Evolutionary conservation across 2,113 vertebrate species (phyloP), one percentile per base, ranked within the genome.

Genomic region (Microtus montanus): DNA sequence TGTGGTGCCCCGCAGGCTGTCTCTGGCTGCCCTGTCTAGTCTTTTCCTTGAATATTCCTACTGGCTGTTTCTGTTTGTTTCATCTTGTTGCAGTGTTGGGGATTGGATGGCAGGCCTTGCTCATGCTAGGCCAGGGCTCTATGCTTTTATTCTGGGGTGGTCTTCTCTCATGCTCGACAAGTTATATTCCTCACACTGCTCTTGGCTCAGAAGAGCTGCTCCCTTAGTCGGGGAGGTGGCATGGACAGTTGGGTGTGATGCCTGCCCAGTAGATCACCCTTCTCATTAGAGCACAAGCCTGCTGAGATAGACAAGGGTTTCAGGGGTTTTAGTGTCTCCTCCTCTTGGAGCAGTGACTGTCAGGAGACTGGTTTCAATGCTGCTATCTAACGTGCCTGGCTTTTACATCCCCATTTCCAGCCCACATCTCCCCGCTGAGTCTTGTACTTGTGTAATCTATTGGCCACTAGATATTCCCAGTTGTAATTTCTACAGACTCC

Each of bases 401-500:
- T 92, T 88, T 80, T 80, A 75, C 52, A 28, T 44, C 44, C 35
- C 3, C 5, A 64, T 66, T n/a, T 90, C 24, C 38, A 95, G 35
- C 4, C 30, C 4, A 2, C 2, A 49, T 64, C 35, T 74, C 15
- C 38, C 15, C 0, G 5, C 54, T 58, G 38, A 74, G 26, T 86
- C 49, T 92, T 75, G 19, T 12, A 52, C 22, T 4, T 47, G 38
- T 68, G 58, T 86, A 71, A 52, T 66, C 78, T 74, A 3, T 68
- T 11, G 12, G 35, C 30, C 74, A 64, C 54, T 63, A 75, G 0
- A 41, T 91, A 73, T 13, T 33, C 2, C 12, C 15, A 28, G 68
- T 71, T 68, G 7, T 70, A 91, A 68, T 92, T 91, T 89, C 71
- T 82, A 33, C n/a, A 54, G n/a, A 88, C 77, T 33, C 89, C 20